phyloP scores from a whole-genome alignment of 2,113 vertebrate species.

The Glareola pratincola region DNA sequence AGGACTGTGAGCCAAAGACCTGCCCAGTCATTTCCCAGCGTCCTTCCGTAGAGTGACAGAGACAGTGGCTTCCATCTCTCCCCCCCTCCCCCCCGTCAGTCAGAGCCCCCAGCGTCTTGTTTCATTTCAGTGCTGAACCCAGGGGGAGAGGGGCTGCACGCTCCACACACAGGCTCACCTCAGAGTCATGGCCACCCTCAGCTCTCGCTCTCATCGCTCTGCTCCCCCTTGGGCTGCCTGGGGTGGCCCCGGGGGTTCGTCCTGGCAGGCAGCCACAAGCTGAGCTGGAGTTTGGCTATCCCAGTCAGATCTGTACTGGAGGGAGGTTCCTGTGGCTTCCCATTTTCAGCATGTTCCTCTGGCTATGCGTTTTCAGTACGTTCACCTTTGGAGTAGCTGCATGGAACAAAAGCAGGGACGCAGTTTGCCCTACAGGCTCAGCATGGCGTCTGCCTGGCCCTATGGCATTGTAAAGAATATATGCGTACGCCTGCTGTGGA shows the following conservation, averaged over 20 bases:
- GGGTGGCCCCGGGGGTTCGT: neutral
- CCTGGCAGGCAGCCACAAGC: neutral
- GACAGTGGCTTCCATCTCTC: neutral
- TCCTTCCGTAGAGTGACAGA: neutral
- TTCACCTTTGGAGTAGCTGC: neutral
- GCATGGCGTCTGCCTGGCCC: rapidly evolving
- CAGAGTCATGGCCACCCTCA: neutral
- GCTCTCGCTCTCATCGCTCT: rapidly evolving
- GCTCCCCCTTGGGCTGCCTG: neutral
- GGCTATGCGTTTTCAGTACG: neutral
- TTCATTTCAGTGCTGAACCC: neutral
- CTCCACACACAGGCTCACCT: neutral
- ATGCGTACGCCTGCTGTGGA: rapidly evolving
- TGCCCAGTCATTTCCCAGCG: neutral
- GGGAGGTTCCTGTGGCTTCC: neutral
- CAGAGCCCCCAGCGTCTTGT: neutral
- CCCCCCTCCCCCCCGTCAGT: neutral
- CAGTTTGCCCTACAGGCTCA: neutral
- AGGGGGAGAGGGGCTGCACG: neutral
- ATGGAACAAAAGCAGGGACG: neutral
- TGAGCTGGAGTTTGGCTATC: neutral
- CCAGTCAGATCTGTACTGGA: neutral
- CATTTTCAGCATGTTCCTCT: rapidly evolving
- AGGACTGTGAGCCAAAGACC: neutral
- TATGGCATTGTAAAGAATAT: rapidly evolving